These are phyloP conservation scores for Cydia fagiglandana DNA, from an alignment of 1,140 invertebrate genomes.

Conservation along the genomic window DNA sequence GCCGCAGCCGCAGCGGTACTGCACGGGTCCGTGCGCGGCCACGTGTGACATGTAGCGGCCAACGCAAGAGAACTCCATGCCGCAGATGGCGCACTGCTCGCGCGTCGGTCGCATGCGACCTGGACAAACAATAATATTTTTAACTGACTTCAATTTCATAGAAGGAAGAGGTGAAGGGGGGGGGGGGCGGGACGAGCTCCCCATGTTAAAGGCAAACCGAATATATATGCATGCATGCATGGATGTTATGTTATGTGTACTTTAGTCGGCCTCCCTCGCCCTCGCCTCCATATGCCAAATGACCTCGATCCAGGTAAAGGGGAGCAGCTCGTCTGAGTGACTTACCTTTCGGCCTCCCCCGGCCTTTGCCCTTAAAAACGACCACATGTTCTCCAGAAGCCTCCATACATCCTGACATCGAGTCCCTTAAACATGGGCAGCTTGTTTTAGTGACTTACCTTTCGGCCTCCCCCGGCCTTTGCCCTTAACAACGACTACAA, in stretches of 20 bases:
- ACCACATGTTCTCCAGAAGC: conserved; percentile 80
- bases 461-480: conserved; percentile 80
- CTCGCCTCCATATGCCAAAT: no score
- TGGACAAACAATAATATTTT: conserved; percentile 26
- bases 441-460: conserved; percentile 46
- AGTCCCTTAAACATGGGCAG: conserved; percentile 35
- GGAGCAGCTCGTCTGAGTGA: conserved; percentile 33
- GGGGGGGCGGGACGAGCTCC: no score
- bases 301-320: no score
- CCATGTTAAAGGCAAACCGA: no score
- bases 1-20: conserved; percentile 79
- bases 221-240: no score
- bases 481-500: conserved; percentile 81
- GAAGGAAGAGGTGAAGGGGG: no score
- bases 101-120: conserved; percentile 45
- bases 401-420: conserved; percentile 31
- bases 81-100: conserved; percentile 67
- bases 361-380: conserved; percentile 79
- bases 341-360: conserved; percentile 78
- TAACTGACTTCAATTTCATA: no score
- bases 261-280: no score
- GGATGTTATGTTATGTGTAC: no score
- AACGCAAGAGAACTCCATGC: conserved; percentile 61
- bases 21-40: conserved; percentile 69
- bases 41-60: conserved; percentile 50